Conservation (phyloP, 2,113 vertebrate species). For the Clupea harengus region DNA sequence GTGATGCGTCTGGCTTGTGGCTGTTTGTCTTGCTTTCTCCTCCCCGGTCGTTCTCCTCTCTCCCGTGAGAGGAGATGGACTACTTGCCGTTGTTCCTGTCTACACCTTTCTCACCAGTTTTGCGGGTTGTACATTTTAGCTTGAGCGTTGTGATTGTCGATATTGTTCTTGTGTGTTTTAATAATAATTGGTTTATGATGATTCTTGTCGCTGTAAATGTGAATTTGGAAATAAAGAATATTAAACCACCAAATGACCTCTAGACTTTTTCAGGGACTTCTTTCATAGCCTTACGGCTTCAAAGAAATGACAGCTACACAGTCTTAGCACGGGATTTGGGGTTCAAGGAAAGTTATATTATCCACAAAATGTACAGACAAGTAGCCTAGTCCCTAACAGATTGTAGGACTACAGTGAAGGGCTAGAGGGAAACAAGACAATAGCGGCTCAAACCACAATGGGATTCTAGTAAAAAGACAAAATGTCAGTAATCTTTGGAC, state of each 20-base stretch:
- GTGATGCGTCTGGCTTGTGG: constrained; percentile 36
- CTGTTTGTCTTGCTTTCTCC: constrained; percentile 39
- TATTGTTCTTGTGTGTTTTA: constrained; percentile 89
- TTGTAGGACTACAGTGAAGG: neutral
- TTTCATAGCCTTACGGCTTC: neutral
- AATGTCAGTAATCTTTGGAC: neutral
- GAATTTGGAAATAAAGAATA: constrained; percentile 99
- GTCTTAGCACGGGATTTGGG: neutral
- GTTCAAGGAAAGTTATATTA: neutral
- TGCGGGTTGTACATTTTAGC: constrained; percentile 80
- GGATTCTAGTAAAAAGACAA: neutral
- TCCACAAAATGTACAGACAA: neutral
- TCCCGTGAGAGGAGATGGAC: neutral
- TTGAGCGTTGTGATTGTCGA: constrained; percentile 92
- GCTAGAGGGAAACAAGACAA: no score
- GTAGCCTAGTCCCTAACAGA: neutral
- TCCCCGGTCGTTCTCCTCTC: constrained; percentile 18
- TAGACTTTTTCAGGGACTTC: neutral
- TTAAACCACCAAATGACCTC: constrained; percentile 54
- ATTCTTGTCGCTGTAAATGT: constrained; percentile 92
- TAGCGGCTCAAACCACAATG: neutral
- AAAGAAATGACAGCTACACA: neutral
- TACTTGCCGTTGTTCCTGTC: constrained; percentile 60
- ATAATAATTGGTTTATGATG: constrained; percentile 91
- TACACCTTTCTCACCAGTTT: constrained; percentile 60